Evolutionary conservation across 2,113 vertebrate species (phyloP).

Genomic region (Tringa solitaria): DNA sequence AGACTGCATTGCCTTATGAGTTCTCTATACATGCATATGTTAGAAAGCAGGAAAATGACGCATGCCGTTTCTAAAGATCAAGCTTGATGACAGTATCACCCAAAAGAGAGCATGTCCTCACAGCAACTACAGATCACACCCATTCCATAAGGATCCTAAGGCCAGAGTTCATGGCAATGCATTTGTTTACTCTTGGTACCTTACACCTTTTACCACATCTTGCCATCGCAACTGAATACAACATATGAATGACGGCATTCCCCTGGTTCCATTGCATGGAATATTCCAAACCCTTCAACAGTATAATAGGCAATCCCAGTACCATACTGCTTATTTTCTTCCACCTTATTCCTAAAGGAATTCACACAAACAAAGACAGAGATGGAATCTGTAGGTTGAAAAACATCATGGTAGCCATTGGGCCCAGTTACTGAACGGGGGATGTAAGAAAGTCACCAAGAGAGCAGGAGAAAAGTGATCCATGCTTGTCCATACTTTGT

Average conservation of each 20-base stretch:
- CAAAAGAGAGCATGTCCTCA: neutral
- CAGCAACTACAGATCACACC: neutral
- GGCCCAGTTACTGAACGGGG: neutral
- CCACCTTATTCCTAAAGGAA: neutral
- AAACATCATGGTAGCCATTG: neutral
- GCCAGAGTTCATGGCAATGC: neutral
- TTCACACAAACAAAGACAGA: neutral
- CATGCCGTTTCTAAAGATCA: neutral
- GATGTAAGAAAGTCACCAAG: neutral
- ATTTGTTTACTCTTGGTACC: neutral
- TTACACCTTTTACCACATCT: neutral
- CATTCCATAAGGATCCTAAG: neutral
- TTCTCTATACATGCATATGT: neutral
- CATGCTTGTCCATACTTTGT: no score
- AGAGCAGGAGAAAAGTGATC: neutral
- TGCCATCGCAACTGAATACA: neutral
- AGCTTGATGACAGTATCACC: neutral
- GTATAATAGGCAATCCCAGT: neutral
- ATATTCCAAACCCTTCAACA: neutral
- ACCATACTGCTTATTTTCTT: neutral
- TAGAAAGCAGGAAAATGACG: neutral
- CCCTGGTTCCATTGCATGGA: neutral
- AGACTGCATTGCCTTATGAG: neutral
- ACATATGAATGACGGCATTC: fast-evolving
- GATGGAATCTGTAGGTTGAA: neutral